A percentile compares a stretch with the other conserved stretches of the same genome.
phyloP scores from a whole-genome alignment of 2,888 invertebrate genomes.

The Boloria euphrosyne region DNA sequence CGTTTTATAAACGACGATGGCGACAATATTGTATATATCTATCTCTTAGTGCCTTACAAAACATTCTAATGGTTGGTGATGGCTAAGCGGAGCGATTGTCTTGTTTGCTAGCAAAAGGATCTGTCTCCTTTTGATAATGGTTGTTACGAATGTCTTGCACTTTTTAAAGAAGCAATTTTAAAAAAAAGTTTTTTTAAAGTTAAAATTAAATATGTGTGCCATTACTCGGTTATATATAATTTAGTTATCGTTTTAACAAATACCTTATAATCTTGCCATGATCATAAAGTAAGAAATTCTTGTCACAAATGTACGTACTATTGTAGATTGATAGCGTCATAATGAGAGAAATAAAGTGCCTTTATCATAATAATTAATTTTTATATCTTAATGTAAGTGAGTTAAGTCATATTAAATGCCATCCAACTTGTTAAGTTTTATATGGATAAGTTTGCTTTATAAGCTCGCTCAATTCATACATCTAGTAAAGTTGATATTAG shows the following conservation, averaged over 20 bases:
- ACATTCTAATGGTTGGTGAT: slow-evolving; percentile 62
- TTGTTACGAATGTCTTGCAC: slow-evolving; percentile 49
- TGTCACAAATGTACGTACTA: slow-evolving; percentile 70
- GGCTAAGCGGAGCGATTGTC: slow-evolving; percentile 55
- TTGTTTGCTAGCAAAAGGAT: slow-evolving; percentile 52
- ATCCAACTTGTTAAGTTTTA: slow-evolving; percentile 83
- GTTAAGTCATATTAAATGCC: slow-evolving; percentile 83
- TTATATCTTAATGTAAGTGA: slow-evolving; percentile 73
- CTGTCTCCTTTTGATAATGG: slow-evolving; percentile 44
- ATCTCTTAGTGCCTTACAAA: slow-evolving; percentile 71
- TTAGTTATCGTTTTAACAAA: slow-evolving; percentile 78
- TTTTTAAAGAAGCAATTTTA: slow-evolving; percentile 28
- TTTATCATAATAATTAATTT: slow-evolving; percentile 75
- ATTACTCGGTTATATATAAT: slow-evolving; percentile 77
- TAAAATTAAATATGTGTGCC: slow-evolving; percentile 73
- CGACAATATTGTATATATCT: slow-evolving; percentile 69
- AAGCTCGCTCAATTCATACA: slow-evolving; percentile 81
- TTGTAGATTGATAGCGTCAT: slow-evolving; percentile 63
- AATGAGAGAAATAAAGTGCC: slow-evolving; percentile 73
- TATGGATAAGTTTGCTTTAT: slow-evolving; percentile 75
- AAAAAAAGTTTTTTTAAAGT: slow-evolving; percentile 42
- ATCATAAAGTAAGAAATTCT: slow-evolving; percentile 79
- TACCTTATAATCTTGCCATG: slow-evolving; percentile 83
- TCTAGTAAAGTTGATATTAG: slow-evolving; percentile 72
- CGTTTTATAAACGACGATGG: slow-evolving; percentile 52